These are phyloP conservation scores for Florisuga fusca DNA, from an alignment of 2,797 vertebrate species.

Conservation along the genomic window DNA sequence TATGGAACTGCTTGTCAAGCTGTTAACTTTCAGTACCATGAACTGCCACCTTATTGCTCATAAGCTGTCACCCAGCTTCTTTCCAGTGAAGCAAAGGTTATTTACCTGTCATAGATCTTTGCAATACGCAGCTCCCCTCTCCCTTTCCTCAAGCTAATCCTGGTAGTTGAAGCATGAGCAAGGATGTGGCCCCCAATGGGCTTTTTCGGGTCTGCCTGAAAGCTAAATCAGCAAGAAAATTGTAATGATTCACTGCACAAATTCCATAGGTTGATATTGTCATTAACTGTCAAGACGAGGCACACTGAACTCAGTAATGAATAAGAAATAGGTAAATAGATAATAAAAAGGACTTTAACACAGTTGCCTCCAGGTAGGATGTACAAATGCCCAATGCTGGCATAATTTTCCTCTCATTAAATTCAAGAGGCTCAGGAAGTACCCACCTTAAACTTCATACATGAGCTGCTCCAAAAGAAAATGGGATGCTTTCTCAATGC, in stretches of 20 bases:
- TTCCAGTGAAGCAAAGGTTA: not conserved
- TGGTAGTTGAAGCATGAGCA: constrained; percentile 96
- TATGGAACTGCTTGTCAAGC: not conserved
- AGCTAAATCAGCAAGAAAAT: constrained; percentile 80
- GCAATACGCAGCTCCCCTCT: constrained; percentile 95
- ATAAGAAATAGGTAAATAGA: not conserved
- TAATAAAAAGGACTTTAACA: not conserved
- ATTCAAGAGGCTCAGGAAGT: not conserved
- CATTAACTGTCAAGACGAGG: not conserved
- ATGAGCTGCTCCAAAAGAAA: not conserved
- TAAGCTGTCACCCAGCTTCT: not conserved
- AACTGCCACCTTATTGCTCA: not conserved
- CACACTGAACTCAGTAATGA: not conserved
- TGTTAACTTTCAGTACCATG: not conserved
- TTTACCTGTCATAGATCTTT: constrained; percentile 97
- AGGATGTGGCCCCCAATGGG: constrained; percentile 98
- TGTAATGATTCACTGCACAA: constrained; percentile 1
- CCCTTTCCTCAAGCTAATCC: constrained; percentile 95
- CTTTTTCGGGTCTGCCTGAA: constrained; percentile 98
- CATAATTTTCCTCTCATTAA: not conserved
- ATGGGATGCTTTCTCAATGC: not conserved
- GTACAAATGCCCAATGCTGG: not conserved
- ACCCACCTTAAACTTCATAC: not conserved
- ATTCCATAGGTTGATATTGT: not conserved
- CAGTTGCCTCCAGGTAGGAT: not conserved